Evolutionary conservation across 2,113 vertebrate genomes (phyloP).

Genomic region (Centropristis striata): DNA sequence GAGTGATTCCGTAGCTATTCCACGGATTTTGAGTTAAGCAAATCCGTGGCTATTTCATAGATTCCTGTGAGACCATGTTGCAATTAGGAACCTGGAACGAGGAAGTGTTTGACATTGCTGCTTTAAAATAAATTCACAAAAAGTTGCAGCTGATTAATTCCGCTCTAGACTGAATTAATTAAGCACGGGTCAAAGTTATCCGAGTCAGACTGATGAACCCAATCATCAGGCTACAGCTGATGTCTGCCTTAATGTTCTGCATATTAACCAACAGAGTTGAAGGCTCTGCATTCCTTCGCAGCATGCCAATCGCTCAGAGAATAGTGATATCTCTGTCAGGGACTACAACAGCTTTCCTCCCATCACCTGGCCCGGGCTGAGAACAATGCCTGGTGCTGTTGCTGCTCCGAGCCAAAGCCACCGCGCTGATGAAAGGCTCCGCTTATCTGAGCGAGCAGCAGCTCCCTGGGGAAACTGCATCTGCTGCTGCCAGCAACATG

Average conservation of each 20-base stretch:
- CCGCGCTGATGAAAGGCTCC: constrained; percentile 44
- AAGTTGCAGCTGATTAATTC: neutral
- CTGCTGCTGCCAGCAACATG: constrained; percentile 29
- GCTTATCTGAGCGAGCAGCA: constrained; percentile 52
- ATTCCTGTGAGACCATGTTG: no score
- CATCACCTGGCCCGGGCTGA: constrained; percentile 67
- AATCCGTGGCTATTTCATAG: no score
- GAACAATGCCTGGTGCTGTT: constrained; percentile 49
- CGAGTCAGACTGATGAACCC: constrained; percentile 2
- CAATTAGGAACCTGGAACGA: neutral
- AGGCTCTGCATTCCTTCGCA: constrained; percentile 9
- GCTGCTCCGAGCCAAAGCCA: constrained; percentile 34
- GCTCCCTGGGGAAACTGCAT: constrained; percentile 36
- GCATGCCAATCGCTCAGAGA: constrained; percentile 21
- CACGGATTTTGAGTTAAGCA: no score
- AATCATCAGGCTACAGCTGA: constrained; percentile 20
- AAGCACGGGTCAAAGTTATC: neutral
- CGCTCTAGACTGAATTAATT: neutral
- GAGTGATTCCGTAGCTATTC: no score
- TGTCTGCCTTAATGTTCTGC: neutral
- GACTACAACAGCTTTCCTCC: constrained; percentile 48
- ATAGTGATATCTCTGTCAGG: constrained; percentile 48
- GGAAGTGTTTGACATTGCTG: neutral
- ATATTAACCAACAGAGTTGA: constrained; percentile 4
- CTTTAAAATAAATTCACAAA: neutral